These are phyloP conservation scores for Lepidothrix coronata DNA, from an alignment of 2,113 vertebrate species.

Conservation along the genomic window DNA sequence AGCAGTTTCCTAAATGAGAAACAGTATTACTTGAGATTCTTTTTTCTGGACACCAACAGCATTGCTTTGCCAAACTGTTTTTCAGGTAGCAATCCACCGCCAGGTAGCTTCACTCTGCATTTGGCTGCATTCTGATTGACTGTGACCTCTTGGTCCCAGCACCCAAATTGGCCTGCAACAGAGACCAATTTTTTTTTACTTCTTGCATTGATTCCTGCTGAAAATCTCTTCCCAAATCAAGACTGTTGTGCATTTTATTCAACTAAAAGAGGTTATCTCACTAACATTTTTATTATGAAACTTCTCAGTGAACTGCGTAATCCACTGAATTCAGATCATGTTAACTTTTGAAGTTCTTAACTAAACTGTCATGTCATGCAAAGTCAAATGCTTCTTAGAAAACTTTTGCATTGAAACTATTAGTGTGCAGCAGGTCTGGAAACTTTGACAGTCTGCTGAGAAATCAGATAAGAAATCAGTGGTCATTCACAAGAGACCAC, in stretches of 20 bases:
- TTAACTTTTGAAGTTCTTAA: neutral
- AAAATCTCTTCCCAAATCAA: neutral
- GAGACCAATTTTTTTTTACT: neutral
- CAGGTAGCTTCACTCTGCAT: neutral
- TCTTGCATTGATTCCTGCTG: neutral
- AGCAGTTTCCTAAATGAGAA: neutral
- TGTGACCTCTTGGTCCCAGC: neutral
- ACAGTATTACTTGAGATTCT: neutral
- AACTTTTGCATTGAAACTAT: neutral
- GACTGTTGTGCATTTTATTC: neutral
- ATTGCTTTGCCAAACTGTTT: neutral
- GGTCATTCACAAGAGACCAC: neutral
- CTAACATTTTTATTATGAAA: neutral
- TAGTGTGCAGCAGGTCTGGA: neutral
- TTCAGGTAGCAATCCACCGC: neutral
- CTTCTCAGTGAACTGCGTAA: neutral
- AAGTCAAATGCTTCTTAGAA: neutral
- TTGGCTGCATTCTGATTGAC: neutral
- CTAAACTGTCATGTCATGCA: neutral
- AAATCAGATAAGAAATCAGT: neutral
- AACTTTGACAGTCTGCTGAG: neutral
- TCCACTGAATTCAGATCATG: neutral
- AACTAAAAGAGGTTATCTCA: neutral
- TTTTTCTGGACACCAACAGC: neutral
- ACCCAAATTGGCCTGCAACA: neutral